These are phyloP conservation scores for Trachemys scripta DNA, from an alignment of 2,113 vertebrate genomes.

Conservation along the genomic window DNA sequence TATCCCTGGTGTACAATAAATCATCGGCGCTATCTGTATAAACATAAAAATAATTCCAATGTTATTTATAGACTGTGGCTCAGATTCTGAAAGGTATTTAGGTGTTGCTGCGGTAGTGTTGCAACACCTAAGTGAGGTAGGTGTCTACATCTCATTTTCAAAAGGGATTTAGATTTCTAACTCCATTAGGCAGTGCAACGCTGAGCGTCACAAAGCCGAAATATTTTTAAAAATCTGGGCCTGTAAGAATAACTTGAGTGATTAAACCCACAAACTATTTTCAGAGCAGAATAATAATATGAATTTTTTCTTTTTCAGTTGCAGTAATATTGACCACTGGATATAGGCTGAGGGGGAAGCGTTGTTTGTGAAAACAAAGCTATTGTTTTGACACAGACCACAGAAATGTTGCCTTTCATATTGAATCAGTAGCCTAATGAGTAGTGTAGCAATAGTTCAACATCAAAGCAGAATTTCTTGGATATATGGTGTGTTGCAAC, in stretches of 20 bases:
- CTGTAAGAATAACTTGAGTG: constrained; percentile 5
- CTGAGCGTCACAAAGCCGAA: background rate
- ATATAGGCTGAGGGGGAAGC: constrained; percentile 24
- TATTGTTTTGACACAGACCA: constrained; percentile 58
- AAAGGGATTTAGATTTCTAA: background rate
- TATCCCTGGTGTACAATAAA: constrained; percentile 36
- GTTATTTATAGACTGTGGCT: constrained; percentile 2
- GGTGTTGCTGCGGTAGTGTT: background rate
- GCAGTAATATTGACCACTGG: constrained; percentile 7
- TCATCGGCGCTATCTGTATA: constrained; percentile 20
- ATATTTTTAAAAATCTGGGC: background rate
- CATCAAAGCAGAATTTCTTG: constrained; percentile 78
- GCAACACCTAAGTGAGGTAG: background rate
- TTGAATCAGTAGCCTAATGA: constrained; percentile 83
- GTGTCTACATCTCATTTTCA: background rate
- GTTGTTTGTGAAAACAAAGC: constrained; percentile 58
- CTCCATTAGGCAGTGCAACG: background rate
- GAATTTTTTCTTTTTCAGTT: constrained; percentile 11
- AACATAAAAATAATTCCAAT: constrained; percentile 5
- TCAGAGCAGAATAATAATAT: background rate
- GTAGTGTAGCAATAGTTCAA: constrained; percentile 59
- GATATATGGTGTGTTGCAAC: constrained; percentile 82
- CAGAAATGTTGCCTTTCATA: constrained; percentile 71
- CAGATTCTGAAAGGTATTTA: background rate
- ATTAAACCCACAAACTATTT: background rate